phyloP scores from a whole-genome alignment of 1,140 invertebrate species.

The Pemphigus obesinymphae region DNA sequence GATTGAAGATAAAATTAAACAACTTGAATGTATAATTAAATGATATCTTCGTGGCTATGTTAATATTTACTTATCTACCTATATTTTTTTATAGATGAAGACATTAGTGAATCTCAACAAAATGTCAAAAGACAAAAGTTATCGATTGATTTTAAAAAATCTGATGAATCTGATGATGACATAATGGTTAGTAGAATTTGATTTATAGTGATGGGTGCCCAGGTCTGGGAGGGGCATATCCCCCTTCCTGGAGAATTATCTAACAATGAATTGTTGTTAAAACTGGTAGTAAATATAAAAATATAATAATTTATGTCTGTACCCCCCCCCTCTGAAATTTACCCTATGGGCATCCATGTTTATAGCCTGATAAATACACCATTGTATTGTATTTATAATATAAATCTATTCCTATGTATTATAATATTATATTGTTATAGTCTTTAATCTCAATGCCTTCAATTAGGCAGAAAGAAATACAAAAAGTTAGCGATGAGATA shows the following conservation, averaged over 20 bases:
- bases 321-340: too few relatives aligned
- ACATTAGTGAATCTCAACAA: constrained; percentile 49
- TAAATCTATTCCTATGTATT: too few relatives aligned
- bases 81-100: constrained; percentile 12
- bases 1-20: constrained; percentile 23
- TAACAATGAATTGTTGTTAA: too few relatives aligned
- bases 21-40: constrained; percentile 24
- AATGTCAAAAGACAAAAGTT: constrained; percentile 51
- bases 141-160: constrained; percentile 44
- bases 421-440: constrained; percentile 53
- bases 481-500: constrained; percentile 94
- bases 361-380: too few relatives aligned
- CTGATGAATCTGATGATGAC: constrained; percentile 57
- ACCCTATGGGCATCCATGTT: too few relatives aligned
- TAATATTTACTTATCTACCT: too few relatives aligned
- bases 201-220: not conserved
- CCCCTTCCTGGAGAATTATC: too few relatives aligned
- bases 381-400: too few relatives aligned
- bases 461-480: constrained; percentile 89
- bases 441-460: constrained; percentile 88
- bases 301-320: too few relatives aligned
- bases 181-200: constrained; percentile 59
- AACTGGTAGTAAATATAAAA: too few relatives aligned
- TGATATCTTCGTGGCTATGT: not conserved
- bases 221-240: too few relatives aligned